phyloP scores from a whole-genome alignment of 2,113 vertebrate genomes.

The Mixornis gularis region DNA sequence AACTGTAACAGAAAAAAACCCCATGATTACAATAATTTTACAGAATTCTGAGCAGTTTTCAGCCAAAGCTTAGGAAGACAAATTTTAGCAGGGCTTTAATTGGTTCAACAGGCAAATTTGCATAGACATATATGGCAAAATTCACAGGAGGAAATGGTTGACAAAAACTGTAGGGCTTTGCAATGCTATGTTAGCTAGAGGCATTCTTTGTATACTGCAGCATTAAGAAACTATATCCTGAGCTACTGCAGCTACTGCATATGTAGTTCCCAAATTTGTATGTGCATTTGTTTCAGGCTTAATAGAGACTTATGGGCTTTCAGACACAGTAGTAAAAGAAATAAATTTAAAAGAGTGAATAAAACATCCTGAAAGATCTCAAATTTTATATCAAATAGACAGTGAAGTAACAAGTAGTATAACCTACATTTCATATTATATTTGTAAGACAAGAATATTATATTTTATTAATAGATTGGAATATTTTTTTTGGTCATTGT shows the following conservation, averaged over 20 bases:
- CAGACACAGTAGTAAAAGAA: neutral
- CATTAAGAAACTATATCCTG: neutral
- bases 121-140: neutral
- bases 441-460: neutral
- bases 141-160: neutral
- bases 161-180: neutral
- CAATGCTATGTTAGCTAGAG: neutral
- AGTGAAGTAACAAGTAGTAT: neutral
- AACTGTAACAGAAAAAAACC: neutral
- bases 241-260: neutral
- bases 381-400: neutral
- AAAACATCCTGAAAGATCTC: neutral
- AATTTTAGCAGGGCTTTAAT: neutral
- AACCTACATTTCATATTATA: neutral
- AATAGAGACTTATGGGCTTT: rapidly evolving
- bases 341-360: neutral
- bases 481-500: neutral
- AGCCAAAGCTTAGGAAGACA: neutral
- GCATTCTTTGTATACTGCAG: neutral
- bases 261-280: neutral
- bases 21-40: neutral
- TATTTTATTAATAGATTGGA: neutral
- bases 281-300: neutral
- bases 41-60: neutral
- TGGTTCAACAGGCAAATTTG: neutral